phyloP scores from a whole-genome alignment of 1,140 invertebrate genomes.

The Colletes latitarsis region DNA sequence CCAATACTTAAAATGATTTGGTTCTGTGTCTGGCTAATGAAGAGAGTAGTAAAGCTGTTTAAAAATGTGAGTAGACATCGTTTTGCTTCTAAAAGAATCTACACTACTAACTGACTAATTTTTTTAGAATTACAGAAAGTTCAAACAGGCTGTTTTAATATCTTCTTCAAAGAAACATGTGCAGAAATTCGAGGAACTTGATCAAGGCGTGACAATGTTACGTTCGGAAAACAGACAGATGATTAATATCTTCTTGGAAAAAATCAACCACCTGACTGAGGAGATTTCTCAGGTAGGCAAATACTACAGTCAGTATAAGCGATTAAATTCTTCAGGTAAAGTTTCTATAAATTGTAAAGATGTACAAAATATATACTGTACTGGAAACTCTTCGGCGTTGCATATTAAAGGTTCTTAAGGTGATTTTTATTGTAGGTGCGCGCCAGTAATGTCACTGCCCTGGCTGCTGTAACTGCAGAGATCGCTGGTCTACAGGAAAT shows the following conservation, averaged over 20 bases:
- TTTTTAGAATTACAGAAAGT: conserved; percentile 38
- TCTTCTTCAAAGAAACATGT: background rate
- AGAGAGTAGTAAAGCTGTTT: conserved; percentile 48
- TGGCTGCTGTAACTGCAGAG: conserved; percentile 50
- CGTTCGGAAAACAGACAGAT: conserved; percentile 58
- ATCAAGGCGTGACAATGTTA: conserved; percentile 40
- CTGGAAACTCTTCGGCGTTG: background rate
- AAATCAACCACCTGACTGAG: conserved; percentile 55
- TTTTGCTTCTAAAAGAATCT: background rate
- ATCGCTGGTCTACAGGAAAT: conserved; percentile 40
- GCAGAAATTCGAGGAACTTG: conserved; percentile 29
- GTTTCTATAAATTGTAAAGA: background rate
- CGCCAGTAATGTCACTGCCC: conserved; percentile 40
- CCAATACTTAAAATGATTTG: conserved; percentile 43
- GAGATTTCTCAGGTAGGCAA: conserved; percentile 63
- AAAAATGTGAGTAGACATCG: conserved; percentile 53
- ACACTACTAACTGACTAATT: conserved; percentile 1
- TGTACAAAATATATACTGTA: background rate
- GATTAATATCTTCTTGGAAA: conserved; percentile 59
- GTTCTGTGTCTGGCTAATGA: conserved; percentile 62
- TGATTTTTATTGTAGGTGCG: conserved; percentile 53
- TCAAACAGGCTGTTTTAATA: background rate
- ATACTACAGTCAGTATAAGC: background rate
- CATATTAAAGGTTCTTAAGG: background rate
- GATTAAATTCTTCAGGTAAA: background rate